Evolutionary conservation across 92 coral and sea anemone species (phyloP).

Genomic region (Phenganax marumi): DNA sequence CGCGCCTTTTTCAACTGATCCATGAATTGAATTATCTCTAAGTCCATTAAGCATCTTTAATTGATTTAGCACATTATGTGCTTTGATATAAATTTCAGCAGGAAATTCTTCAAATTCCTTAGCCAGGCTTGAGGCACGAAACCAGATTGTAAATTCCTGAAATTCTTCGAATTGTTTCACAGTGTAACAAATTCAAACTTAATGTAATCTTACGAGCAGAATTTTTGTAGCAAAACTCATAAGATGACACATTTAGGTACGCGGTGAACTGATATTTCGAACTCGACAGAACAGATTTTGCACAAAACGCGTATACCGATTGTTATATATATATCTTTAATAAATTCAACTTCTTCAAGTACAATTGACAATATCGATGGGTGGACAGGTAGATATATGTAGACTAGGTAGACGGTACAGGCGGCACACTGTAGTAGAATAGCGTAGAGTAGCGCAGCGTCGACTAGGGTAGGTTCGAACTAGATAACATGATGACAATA

Average conservation of each 20-base stretch:
- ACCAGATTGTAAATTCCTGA: background rate
- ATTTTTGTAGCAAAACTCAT: background rate
- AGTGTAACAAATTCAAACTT: conserved; percentile 10
- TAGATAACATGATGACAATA: too few relatives aligned
- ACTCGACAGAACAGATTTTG: background rate
- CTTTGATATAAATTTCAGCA: background rate
- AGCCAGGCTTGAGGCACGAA: background rate
- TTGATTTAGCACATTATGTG: background rate
- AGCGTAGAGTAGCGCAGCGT: too few relatives aligned
- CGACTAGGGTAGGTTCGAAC: too few relatives aligned
- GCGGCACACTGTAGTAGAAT: too few relatives aligned
- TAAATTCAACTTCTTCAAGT: too few relatives aligned
- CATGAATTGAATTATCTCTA: background rate
- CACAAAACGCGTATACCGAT: too few relatives aligned
- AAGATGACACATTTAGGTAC: background rate
- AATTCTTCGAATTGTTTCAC: conserved; percentile 14
- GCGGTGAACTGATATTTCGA: background rate
- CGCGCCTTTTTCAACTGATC: conserved; percentile 24
- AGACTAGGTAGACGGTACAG: too few relatives aligned
- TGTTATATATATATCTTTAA: too few relatives aligned
- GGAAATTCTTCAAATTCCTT: background rate
- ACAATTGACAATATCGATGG: too few relatives aligned
- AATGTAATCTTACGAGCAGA: background rate
- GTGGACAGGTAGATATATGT: too few relatives aligned
- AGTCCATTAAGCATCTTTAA: background rate